Conservation (phyloP, 2,888 invertebrate species). For the Sycophila texana region DNA sequence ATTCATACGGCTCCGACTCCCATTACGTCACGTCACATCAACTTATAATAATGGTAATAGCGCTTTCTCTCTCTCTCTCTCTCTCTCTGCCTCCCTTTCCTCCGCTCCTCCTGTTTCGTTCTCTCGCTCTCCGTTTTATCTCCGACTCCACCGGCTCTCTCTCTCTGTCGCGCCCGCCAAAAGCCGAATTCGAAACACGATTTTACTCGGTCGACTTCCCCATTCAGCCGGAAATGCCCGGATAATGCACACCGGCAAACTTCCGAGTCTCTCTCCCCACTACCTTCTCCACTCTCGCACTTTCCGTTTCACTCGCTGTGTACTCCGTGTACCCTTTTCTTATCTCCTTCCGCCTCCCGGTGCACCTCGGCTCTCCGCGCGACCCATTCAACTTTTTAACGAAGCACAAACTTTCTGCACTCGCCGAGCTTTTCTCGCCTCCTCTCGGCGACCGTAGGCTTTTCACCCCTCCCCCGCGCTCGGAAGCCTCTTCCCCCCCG, state of each 20-base stretch:
- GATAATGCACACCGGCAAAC: conserved; percentile 48
- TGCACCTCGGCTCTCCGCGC: background rate
- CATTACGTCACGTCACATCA: conserved; percentile 76
- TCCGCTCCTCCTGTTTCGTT: conserved; percentile 6
- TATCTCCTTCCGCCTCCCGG: conserved; percentile 1
- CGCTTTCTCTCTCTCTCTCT: conserved; percentile 51
- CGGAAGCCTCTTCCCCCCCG: background rate
- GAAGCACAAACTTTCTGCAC: conserved; percentile 42
- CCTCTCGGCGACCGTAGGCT: background rate
- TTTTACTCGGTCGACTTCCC: conserved; percentile 59
- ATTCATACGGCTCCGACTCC: conserved; percentile 76
- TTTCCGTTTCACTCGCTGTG: conserved; percentile 71
- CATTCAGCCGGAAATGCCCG: conserved; percentile 49
- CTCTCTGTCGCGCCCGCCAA: conserved; percentile 39
- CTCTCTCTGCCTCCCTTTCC: conserved; percentile 13
- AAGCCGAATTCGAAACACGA: conserved; percentile 70
- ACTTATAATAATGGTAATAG: conserved; percentile 76
- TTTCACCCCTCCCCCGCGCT: background rate
- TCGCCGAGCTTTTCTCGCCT: conserved; percentile 6
- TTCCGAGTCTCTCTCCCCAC: conserved; percentile 38
- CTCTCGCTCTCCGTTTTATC: conserved; percentile 7
- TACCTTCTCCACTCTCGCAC: conserved; percentile 45
- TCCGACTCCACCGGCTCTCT: conserved; percentile 36
- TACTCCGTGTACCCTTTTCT: conserved; percentile 13
- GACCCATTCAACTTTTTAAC: conserved; percentile 53